Conservation (phyloP, 2,113 vertebrate species). For the Empidonax traillii region DNA sequence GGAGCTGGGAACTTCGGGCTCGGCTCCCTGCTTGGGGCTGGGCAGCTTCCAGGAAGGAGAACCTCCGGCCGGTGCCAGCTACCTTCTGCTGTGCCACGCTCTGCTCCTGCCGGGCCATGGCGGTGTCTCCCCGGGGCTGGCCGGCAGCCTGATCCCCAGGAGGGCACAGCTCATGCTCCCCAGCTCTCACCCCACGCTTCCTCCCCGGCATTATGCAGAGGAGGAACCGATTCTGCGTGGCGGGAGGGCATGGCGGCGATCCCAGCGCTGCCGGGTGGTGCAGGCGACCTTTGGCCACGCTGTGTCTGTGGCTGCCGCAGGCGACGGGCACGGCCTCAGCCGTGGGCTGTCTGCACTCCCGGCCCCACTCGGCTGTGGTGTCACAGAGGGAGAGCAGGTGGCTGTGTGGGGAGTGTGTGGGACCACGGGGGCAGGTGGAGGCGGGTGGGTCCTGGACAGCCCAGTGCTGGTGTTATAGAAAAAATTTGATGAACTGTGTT, state of each 20-base stretch:
- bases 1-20: background rate
- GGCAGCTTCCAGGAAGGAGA: background rate
- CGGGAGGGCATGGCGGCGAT: background rate
- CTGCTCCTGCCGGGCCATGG: background rate
- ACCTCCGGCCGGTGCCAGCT: background rate
- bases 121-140: background rate
- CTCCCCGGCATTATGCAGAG: background rate
- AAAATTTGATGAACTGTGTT: background rate
- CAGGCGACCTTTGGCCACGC: conserved; percentile 12
- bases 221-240: background rate
- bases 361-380: accelerated
- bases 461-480: background rate
- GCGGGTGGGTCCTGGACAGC: background rate
- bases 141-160: background rate
- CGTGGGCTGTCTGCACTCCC: accelerated
- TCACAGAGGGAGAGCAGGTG: background rate
- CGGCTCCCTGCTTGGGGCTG: background rate
- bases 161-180: background rate
- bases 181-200: background rate
- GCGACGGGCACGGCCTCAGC: accelerated
- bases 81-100: background rate
- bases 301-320: accelerated
- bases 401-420: accelerated
- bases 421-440: accelerated
- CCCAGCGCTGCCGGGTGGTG: background rate